Conservation (phyloP, 2,888 invertebrate species). For the Parnassius apollo region DNA sequence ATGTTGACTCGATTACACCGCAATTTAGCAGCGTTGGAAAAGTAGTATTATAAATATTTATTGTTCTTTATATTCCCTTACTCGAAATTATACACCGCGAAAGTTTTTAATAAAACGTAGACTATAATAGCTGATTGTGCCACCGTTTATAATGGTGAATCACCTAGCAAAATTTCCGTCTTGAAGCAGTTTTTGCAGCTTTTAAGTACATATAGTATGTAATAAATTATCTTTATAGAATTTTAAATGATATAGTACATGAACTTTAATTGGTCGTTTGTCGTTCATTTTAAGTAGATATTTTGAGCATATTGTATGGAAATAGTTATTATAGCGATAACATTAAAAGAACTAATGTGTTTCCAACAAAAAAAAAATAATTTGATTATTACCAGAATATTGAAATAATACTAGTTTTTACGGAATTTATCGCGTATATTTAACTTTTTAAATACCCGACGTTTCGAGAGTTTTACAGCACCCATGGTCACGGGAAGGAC, state of each 20-base stretch:
- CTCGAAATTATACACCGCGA: conserved; percentile 59
- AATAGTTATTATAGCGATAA: conserved; percentile 30
- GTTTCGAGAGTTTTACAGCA: too few relatives aligned
- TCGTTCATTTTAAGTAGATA: conserved; percentile 27
- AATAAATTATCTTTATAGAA: conserved; percentile 47
- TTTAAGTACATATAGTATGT: conserved; percentile 26
- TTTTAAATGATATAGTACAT: conserved; percentile 48
- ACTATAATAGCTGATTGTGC: conserved; percentile 55
- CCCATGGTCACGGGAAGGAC: too few relatives aligned
- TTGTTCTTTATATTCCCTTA: conserved; percentile 51
- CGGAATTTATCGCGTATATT: too few relatives aligned
- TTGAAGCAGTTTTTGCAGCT: conserved; percentile 19
- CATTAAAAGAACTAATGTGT: background rate
- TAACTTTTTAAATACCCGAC: too few relatives aligned
- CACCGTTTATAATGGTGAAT: conserved; percentile 33
- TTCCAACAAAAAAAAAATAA: too few relatives aligned
- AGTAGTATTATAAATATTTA: conserved; percentile 76
- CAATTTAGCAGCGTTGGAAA: conserved; percentile 69
- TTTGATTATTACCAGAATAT: too few relatives aligned
- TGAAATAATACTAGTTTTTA: too few relatives aligned
- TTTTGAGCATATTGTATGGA: conserved; percentile 47
- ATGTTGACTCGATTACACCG: conserved; percentile 68
- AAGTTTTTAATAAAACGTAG: conserved; percentile 52
- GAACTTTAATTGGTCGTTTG: conserved; percentile 28
- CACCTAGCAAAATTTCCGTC: conserved; percentile 35